Evolutionary conservation across 2,113 vertebrate species (phyloP), one percentile per base, ranked within the genome.

Genomic region (Apteryx mantelli): DNA sequence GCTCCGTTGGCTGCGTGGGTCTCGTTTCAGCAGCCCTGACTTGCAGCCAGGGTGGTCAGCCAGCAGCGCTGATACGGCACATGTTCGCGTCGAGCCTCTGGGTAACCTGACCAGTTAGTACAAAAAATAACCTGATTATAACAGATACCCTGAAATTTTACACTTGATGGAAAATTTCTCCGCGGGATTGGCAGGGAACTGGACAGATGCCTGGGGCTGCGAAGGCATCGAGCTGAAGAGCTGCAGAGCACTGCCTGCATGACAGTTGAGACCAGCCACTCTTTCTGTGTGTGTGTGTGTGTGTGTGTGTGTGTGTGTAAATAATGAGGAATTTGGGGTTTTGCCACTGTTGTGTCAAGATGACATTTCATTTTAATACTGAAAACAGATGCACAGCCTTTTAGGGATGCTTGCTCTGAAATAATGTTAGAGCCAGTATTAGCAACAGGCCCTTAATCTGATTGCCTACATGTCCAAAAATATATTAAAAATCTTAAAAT

Each of bases 1-100:
- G 36, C 30, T 69, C n/a, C 4, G 0, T 0, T 0, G 3, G 8
- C 1, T 25, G 32, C 1, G 1, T 7, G 53, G 65, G 66, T 4
- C 52, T 38, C 68, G 18, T 48, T 48, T 19, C 46, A 9, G 46
- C 46, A 48, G 46, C 46, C 46, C 46, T 48, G 46, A 19, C 46
- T 48, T 48, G 46, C 46, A 48, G 46, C 46, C 46, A 19, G 7
- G 61, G 64, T 9, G 38, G 18, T 36, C 1, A 4, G 13, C 63
- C 50, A 4, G 0, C 68, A 52, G 28, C 40, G 38, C 13, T n/a
- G 50, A 2, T 24, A 3, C 2, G 24, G 7, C 66, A 73, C 32
- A n/a, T 4, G 60, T 82, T 40, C 36, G 2, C 42, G 9, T 7
- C 56, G 30, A 34, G 18, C 32, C 8, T 10, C 19, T 30, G 17